These are phyloP conservation scores for Oryzias sinensis DNA, from an alignment of 2,797 vertebrate species.

Conservation along the genomic window DNA sequence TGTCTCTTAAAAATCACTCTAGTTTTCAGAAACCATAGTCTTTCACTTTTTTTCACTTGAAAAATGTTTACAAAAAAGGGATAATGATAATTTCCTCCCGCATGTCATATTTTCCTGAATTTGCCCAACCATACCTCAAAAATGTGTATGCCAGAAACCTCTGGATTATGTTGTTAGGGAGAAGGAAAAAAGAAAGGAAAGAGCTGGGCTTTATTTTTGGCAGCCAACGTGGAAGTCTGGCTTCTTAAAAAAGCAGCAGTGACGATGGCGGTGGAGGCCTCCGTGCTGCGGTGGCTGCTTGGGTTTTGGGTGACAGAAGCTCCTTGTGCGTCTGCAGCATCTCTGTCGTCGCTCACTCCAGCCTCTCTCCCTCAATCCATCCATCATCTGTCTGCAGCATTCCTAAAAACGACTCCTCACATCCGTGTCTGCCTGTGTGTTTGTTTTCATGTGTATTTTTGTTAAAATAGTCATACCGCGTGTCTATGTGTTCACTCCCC, in stretches of 20 bases:
- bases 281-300: constrained; percentile 9
- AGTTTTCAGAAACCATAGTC: not conserved
- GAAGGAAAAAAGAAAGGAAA: constrained; percentile 23
- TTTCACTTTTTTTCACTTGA: not conserved
- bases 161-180: constrained; percentile 17
- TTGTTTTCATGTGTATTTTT: constrained; percentile 25
- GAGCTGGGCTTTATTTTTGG: constrained; percentile 44
- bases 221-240: constrained; percentile 35
- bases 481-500: constrained; percentile 25
- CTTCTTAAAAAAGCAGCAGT: constrained; percentile 42
- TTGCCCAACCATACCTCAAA: constrained; percentile 27
- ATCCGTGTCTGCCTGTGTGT: constrained; percentile 9
- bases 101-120: constrained; percentile 32
- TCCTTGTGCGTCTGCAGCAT: constrained; percentile 35
- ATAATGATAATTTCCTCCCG: constrained; percentile 3
- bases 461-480: constrained; percentile 26
- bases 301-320: constrained; percentile 41
- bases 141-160: constrained; percentile 35
- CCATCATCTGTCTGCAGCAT: not conserved
- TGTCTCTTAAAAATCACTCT: not conserved
- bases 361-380: constrained; percentile 4
- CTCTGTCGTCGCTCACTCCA: constrained; percentile 19
- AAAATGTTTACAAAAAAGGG: not conserved
- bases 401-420: constrained; percentile 13
- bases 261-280: constrained; percentile 3